Evolutionary conservation across 2,113 vertebrate genomes (phyloP), one percentile per base, ranked within the genome.

Genomic region (Colius striatus): DNA sequence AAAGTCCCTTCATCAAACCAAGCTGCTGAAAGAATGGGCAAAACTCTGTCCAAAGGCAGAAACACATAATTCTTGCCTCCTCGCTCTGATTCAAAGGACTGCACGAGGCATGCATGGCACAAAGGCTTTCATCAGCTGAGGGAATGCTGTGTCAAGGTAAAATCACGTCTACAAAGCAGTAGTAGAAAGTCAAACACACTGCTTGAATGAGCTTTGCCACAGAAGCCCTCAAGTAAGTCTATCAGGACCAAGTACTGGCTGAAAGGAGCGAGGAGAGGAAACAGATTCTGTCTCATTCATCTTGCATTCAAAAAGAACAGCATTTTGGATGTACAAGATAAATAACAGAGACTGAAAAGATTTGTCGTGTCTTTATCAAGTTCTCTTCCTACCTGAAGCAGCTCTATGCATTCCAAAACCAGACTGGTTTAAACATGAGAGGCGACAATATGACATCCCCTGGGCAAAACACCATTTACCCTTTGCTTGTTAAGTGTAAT

Each of bases 401-500:
- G 50, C 34, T 76, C 54, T 34, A 51, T 4, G 2, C 6, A 1
- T 47, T 70, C 81, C 45, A 55, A 50, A 80, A 7, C 21, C 1
- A 3, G 53, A 11, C 43, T 34, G 71, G 19, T 27, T 70, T 30
- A 65, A n/a, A 26, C 27, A 8, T 30, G n/a, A 65, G 45, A 20
- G 34, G 41, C 20, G 67, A 43, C 45, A 43, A 6, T 20, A 38
- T 16, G 63, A 27, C 53, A 41, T 14, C 43, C 34, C 10, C 2
- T 30, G 79, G 20, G 43, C 38, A 29, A 61, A 90, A 29, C 13
- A 30, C 19, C 54, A 29, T 21, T 27, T 10, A 11, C 29, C 2
- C 76, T 12, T 29, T 1, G 13, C 13, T 19, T 0, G 3, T 9
- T 38, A 29, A 77, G 47, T 2, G 43, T 3, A 19, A 62, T 0